Percentiles rank a stretch among this genome's conserved stretches.
Evolutionary conservation across 2,113 vertebrate genomes (phyloP).

Genomic region (Bubo scandiacus): DNA sequence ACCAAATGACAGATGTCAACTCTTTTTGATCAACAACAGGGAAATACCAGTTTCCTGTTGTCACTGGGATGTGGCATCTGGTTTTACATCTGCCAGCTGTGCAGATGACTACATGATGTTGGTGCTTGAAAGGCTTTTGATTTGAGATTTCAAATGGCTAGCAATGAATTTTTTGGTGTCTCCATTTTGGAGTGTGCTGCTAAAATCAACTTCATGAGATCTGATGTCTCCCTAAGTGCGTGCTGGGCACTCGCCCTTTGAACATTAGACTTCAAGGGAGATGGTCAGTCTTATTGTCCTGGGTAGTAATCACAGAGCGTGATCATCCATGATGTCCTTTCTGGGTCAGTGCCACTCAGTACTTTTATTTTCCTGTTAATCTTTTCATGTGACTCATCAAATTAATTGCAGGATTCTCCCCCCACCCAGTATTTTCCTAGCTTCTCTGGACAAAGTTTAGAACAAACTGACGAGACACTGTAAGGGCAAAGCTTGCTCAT

Average conservation of each 20-base stretch:
- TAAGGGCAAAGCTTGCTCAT: background rate
- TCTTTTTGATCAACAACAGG: background rate
- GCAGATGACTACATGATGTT: background rate
- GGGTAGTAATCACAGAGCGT: background rate
- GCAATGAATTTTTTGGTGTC: background rate
- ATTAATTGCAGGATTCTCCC: background rate
- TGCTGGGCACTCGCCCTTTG: background rate
- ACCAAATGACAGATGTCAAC: background rate
- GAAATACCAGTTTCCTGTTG: background rate
- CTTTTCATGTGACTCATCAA: background rate
- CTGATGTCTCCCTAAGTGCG: background rate
- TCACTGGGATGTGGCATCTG: background rate
- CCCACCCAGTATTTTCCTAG: background rate
- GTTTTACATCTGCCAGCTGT: background rate
- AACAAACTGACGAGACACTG: background rate
- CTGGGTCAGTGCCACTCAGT: background rate
- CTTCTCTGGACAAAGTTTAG: background rate
- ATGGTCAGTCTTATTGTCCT: background rate
- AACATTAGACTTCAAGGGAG: background rate
- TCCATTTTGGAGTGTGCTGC: background rate
- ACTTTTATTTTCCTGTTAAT: background rate
- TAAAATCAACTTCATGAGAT: background rate
- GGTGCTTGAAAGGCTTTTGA: background rate
- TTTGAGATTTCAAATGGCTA: background rate
- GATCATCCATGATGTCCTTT: background rate